These are phyloP conservation scores for Sardinella longiceps DNA, from an alignment of 2,797 vertebrate genomes.

Conservation along the genomic window DNA sequence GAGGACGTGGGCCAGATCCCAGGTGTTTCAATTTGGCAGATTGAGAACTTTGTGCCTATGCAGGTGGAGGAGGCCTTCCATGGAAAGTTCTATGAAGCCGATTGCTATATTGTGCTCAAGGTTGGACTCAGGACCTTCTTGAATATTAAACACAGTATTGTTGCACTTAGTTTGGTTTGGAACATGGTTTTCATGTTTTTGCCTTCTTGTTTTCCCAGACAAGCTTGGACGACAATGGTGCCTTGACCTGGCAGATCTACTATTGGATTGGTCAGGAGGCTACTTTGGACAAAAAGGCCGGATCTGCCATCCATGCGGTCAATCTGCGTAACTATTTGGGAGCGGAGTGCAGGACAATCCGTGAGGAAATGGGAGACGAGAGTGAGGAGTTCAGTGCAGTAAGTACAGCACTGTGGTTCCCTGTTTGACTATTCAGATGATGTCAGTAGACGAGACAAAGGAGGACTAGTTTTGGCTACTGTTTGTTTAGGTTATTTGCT, in stretches of 20 bases:
- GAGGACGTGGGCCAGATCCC: constrained; percentile 93
- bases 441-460: not conserved
- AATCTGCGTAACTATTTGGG: constrained; percentile 95
- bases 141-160: no score
- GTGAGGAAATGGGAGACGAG: constrained; percentile 98
- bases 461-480: not conserved
- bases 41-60: constrained; percentile 92
- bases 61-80: constrained; percentile 90
- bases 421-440: not conserved
- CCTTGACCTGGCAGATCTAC: constrained; percentile 91
- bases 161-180: not conserved
- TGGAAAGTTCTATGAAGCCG: constrained; percentile 95
- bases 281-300: constrained; percentile 95
- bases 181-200: not conserved
- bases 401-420: constrained; percentile 45
- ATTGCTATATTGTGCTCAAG: constrained; percentile 97
- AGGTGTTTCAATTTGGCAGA: constrained; percentile 90
- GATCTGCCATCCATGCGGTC: constrained; percentile 93
- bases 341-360: constrained; percentile 87
- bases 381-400: constrained; percentile 95
- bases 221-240: constrained; percentile 87
- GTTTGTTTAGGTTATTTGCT: not conserved
- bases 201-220: constrained; percentile 71
- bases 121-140: no score
- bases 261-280: constrained; percentile 98